Percentiles rank a stretch among this genome's conserved stretches.
Conservation (phyloP, 2,113 vertebrate genomes). For the Tetraodon nigroviridis region DNA sequence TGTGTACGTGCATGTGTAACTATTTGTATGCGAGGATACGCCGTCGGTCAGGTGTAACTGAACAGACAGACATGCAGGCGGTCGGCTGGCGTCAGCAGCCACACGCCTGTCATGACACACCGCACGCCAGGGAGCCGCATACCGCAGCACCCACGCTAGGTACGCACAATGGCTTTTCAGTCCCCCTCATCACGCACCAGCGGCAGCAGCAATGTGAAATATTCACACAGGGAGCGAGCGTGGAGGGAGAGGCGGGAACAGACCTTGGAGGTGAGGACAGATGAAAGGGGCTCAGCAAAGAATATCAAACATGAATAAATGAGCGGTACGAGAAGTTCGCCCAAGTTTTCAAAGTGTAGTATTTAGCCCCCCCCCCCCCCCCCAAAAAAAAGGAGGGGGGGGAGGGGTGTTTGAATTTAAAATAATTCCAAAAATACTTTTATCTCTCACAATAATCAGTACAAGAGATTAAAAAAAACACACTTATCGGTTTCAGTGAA, state of each 20-base stretch:
- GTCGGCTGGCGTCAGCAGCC: constrained; percentile 75
- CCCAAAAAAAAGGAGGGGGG: not conserved
- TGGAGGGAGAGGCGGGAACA: constrained; percentile 30
- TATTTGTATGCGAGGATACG: constrained; percentile 11
- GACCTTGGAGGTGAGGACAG: constrained; percentile 34
- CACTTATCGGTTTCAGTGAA: too few relatives aligned
- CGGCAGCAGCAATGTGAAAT: constrained; percentile 76
- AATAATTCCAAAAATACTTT: not conserved
- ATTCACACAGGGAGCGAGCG: constrained; percentile 74
- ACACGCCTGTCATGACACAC: constrained; percentile 74
- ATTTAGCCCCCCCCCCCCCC: too few relatives aligned
- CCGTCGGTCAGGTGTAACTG: constrained; percentile 69
- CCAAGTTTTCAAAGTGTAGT: not conserved
- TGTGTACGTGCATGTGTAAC: not conserved
- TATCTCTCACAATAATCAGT: not conserved
- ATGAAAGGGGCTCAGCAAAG: constrained; percentile 32
- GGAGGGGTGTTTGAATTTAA: not conserved
- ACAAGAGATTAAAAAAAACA: not conserved
- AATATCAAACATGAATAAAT: not conserved
- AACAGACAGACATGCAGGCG: constrained; percentile 59
- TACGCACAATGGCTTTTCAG: constrained; percentile 75
- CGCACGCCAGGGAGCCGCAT: constrained; percentile 71
- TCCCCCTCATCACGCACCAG: constrained; percentile 74
- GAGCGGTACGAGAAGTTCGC: constrained; percentile 11
- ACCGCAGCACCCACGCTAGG: constrained; percentile 71